Conservation (phyloP, 64 coral and sea anemone species). For the Montipora foliosa region DNA sequence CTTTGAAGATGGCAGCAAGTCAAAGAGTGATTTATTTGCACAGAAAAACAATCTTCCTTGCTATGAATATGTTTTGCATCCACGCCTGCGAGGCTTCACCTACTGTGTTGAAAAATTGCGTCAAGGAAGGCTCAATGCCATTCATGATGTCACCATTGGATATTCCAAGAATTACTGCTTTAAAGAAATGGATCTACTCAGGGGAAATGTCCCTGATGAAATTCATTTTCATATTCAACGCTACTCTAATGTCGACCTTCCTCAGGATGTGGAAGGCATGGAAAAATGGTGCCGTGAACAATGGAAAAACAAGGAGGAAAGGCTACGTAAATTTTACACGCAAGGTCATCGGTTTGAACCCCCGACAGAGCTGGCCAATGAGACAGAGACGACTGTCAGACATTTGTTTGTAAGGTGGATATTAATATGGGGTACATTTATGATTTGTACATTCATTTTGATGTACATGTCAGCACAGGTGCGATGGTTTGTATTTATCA, state of each 20-base stretch:
- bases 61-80: slow-evolving; percentile 94
- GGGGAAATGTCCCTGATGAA: slow-evolving; percentile 85
- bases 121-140: slow-evolving; percentile 63
- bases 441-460: not conserved
- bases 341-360: slow-evolving; percentile 64
- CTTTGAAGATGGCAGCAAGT: slow-evolving; percentile 61
- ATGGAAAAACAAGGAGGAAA: slow-evolving; percentile 91
- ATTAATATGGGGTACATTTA: slow-evolving; percentile 78
- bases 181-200: slow-evolving; percentile 80
- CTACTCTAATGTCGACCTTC: slow-evolving; percentile 65
- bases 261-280: slow-evolving; percentile 67
- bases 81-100: slow-evolving; percentile 91
- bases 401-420: slow-evolving; percentile 59
- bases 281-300: slow-evolving; percentile 91
- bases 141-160: slow-evolving; percentile 95
- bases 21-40: slow-evolving; percentile 92
- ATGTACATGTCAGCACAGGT: slow-evolving; percentile 55
- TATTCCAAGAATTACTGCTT: slow-evolving; percentile 81
- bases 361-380: slow-evolving; percentile 15
- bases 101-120: slow-evolving; percentile 85
- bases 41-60: slow-evolving; percentile 85
- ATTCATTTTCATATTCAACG: slow-evolving; percentile 95
- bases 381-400: slow-evolving; percentile 37
- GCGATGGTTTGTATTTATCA: slow-evolving; percentile 78
- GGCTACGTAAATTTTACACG: slow-evolving; percentile 83